Base-by-base conservation (phyloP, 2,113 vertebrate genomes). In the Epinephelus lanceolatus region DNA sequence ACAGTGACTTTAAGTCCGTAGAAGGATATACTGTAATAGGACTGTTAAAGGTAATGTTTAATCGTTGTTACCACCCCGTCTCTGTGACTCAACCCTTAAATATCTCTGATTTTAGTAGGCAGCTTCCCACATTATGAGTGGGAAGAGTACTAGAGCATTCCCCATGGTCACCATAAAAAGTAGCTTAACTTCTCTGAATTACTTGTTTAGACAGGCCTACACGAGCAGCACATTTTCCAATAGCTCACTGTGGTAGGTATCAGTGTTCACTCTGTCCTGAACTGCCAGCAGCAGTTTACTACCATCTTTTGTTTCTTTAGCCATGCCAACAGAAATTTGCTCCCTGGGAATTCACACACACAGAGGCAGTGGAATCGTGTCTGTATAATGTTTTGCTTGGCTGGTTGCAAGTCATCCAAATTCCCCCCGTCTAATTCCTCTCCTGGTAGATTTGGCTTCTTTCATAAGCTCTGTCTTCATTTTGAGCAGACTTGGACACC, bases 271-370 rank as follows among this genome's bases (percentile, higher is more conserved):
- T 21, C 56, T 33, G 78, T 40, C 55, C 57, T 23, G 45, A 60
- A 73, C 67, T 59, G 33, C 78, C 78, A 80, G 76, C 63, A 71
- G 70, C 57, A 74, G 51, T 61, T 66, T 75, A 75, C 79, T 56
- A 66, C 76, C 59, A 80, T 60, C 53, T 78, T 81, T 90, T 80
- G 74, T 86, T 91, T 83, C 78, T 33, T 78, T 37, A 70, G 52
- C 81, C 87, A 86, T 86, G 86, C 78, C 73, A 90, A 78, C 78
- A 80, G 80, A 78, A 82, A 67, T 70, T 19, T 68, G 70, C 55
- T 67, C 60, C 42, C 56, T 23, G 57, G 73, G 73, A 87, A 89
- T 83, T 71, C 63, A 78, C 76, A 77, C 25, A 66, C 52, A 71
- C 17, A 19, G 23, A 69, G 13, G 42, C 57, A 40, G 57, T 52